Conservation (phyloP, 2,113 vertebrate species). For the Callocephalon fimbriatum region DNA sequence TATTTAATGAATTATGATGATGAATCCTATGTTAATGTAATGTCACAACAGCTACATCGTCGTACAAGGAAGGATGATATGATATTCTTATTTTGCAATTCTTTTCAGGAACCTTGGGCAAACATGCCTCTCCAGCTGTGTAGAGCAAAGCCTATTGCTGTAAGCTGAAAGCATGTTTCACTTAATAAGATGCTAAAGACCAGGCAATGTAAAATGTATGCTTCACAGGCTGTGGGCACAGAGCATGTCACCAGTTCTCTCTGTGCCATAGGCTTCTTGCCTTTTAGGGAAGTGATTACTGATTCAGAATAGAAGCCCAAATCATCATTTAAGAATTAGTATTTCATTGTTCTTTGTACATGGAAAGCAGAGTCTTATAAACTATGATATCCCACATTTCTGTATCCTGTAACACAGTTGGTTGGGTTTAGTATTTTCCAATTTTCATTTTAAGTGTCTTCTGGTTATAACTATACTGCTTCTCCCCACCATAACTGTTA, state of each 20-base stretch:
- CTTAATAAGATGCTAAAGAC: conserved; percentile 17
- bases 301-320: background rate
- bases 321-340: background rate
- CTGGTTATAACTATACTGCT: background rate
- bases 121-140: background rate
- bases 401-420: background rate
- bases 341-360: background rate
- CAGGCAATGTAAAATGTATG: background rate
- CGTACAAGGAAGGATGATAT: background rate
- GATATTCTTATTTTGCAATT: background rate
- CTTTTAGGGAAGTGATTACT: background rate
- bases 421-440: background rate
- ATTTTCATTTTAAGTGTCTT: background rate
- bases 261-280: background rate
- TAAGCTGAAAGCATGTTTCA: background rate
- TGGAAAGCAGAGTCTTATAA: background rate
- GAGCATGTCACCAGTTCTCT: background rate
- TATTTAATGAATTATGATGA: background rate
- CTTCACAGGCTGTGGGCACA: background rate
- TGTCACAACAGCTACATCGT: background rate
- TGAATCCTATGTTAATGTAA: background rate
- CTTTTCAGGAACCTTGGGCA: background rate
- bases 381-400: background rate
- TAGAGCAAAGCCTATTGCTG: background rate
- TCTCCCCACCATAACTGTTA: background rate